Percentiles rank a stretch among this genome's conserved stretches.
phyloP scores from a whole-genome alignment of 2,888 invertebrate species.

The Helleia helle region DNA sequence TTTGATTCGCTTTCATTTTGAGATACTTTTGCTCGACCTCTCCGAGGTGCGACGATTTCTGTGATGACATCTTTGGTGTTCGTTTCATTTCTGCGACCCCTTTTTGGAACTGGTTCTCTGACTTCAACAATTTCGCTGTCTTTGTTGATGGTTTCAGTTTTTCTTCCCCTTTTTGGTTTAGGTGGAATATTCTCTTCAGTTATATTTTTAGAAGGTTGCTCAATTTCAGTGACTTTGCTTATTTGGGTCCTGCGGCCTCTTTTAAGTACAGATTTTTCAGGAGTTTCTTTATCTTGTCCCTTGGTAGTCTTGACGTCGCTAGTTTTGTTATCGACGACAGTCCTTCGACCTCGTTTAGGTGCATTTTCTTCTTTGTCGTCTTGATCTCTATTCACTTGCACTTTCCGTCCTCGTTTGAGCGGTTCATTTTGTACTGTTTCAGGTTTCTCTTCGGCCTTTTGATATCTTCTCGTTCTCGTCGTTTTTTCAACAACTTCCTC shows the following conservation, averaged over 20 bases:
- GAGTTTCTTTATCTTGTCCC: no score
- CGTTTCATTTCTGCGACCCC: neutral
- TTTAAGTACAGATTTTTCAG: neutral
- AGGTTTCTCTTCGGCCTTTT: conserved; percentile 9
- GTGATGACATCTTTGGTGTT: conserved; percentile 4
- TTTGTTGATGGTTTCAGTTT: neutral
- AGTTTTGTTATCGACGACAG: neutral
- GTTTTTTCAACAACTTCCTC: conserved; percentile 10
- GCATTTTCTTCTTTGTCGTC: conserved; percentile 10
- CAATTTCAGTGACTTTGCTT: neutral
- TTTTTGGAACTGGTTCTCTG: neutral
- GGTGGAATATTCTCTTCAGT: neutral
- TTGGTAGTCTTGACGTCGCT: neutral
- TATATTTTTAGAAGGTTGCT: neutral
- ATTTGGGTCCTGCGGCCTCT: neutral
- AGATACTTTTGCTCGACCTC: neutral
- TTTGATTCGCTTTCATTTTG: no score
- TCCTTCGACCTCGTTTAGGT: conserved; percentile 15
- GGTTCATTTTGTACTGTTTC: neutral
- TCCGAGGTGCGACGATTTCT: neutral
- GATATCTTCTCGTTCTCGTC: conserved; percentile 17
- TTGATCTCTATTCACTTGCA: neutral
- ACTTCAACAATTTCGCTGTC: neutral
- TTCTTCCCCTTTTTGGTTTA: conserved; percentile 1
- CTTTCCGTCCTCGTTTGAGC: neutral